phyloP scores from a whole-genome alignment of 2,113 vertebrate genomes.

The Poecilia latipinna region DNA sequence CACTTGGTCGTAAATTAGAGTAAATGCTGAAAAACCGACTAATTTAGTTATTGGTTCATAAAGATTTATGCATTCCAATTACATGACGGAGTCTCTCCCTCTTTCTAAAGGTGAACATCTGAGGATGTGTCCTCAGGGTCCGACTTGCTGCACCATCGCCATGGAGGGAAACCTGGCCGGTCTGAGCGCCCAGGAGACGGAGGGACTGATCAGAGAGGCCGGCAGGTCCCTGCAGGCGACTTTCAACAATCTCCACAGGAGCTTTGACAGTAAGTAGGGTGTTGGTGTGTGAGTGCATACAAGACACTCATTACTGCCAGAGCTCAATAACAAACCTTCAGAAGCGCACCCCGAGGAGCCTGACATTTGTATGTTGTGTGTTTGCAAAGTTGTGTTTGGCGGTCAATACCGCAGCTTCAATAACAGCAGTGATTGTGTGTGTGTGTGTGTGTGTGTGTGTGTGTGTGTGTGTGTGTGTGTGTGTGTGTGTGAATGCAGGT shows the following conservation, averaged over 20 bases:
- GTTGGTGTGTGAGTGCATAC: conserved; percentile 27
- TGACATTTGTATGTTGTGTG: conserved; percentile 48
- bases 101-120: conserved; percentile 89
- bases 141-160: conserved; percentile 92
- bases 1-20: not conserved
- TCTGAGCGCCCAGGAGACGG: conserved; percentile 87
- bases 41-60: not conserved
- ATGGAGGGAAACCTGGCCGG: conserved; percentile 93
- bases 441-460: not conserved
- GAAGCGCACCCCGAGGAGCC: conserved; percentile 26
- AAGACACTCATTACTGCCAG: conserved; percentile 52
- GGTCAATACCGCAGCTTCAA: conserved; percentile 32
- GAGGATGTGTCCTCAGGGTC: conserved; percentile 91
- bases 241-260: conserved; percentile 86
- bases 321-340: conserved; percentile 38
- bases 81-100: not conserved
- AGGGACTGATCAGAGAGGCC: conserved; percentile 86
- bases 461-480: conserved; percentile 26
- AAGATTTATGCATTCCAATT: not conserved
- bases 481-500: conserved; percentile 14
- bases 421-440: not conserved
- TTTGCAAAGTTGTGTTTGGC: conserved; percentile 44
- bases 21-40: not conserved
- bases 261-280: conserved; percentile 88
- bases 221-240: conserved; percentile 84